Conservation (phyloP, 2,888 invertebrate species). For the Leptarthrus brevirostris region DNA sequence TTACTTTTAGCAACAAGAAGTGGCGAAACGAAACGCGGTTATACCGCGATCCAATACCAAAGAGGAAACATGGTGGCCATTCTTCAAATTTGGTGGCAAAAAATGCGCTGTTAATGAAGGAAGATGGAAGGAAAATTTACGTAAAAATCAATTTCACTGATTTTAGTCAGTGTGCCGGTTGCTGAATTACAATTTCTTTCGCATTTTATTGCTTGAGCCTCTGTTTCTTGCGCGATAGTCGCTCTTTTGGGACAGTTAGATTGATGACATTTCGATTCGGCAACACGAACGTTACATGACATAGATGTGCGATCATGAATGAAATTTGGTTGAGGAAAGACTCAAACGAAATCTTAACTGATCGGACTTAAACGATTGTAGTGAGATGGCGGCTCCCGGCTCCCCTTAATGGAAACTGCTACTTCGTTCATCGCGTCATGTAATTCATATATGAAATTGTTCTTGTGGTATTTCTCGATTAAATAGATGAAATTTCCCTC, state of each 20-base stretch:
- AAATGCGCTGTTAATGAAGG: constrained; percentile 19
- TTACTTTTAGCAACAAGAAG: constrained; percentile 24
- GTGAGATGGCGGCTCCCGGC: constrained; percentile 9
- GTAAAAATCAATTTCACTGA: constrained; percentile 50
- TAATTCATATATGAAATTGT: constrained; percentile 12
- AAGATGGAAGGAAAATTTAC: constrained; percentile 47
- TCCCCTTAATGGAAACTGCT: background rate
- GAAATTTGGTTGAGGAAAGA: constrained; percentile 42
- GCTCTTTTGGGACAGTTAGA: constrained; percentile 26
- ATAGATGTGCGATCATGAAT: constrained; percentile 49
- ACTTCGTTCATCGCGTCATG: constrained; percentile 21
- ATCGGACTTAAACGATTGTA: constrained; percentile 9
- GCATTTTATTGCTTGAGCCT: background rate
- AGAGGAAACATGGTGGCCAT: constrained; percentile 34
- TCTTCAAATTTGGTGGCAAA: constrained; percentile 26
- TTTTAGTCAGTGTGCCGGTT: constrained; percentile 14
- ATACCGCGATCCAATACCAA: constrained; percentile 9
- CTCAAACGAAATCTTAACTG: constrained; percentile 9
- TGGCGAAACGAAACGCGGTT: constrained; percentile 44
- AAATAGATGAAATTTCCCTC: constrained; percentile 21
- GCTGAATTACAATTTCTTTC: background rate
- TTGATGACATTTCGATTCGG: constrained; percentile 16
- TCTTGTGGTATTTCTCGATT: constrained; percentile 13
- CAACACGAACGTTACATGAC: constrained; percentile 47
- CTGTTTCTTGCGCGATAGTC: constrained; percentile 24